Base-by-base conservation (phyloP, 2,888 invertebrate species). In the Cheilosia soror region DNA sequence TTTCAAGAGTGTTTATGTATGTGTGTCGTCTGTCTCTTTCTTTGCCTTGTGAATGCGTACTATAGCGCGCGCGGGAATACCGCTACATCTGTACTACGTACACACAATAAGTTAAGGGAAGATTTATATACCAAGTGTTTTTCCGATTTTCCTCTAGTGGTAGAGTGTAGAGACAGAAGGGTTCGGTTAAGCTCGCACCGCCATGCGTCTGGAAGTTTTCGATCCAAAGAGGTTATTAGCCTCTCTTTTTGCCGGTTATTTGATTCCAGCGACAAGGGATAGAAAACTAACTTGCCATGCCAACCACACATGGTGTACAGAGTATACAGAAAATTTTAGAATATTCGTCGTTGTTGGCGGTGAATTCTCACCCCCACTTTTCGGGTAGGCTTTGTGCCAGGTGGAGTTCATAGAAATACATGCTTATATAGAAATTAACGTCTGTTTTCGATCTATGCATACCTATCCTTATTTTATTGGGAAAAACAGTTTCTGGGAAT, bases 161-260 rank as follows among this genome's bases (percentile, higher is more conserved):
- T 37, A 65, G 57, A 49, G 20, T 1, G 37, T 37, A 65, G 49
- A 62, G 13, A 62, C 31, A 47, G 44, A 15, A 49, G 65, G 47
- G 49, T 58, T 65, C 53, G n/a, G 62, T 81, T 57, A 69, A 71
- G 44, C 33, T 65, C 57, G 47, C 27, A 51, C 58, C 15, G 51
- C 63, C 65, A 31, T 60, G 69, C 63, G 58, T 71, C 69, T 81
- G 58, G 37, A 53, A 71, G 29, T 76, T 76, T 76, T 53, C 37
- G 44, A 53, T 60, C 37, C 47, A 65, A 25, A 71, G 58, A 82
- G 81, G 76, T 76, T 82, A 82, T 76, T 82, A 82, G 81, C 81
- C 81, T 76, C 71, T 58, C 63, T 65, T 71, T 79, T 76, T 66
- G 76, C 81, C 81, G 81, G 81, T 68, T 75, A 15, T 49, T 71